Evolutionary conservation across 2,888 invertebrate species (phyloP).

Genomic region (Ectemnius lituratus): DNA sequence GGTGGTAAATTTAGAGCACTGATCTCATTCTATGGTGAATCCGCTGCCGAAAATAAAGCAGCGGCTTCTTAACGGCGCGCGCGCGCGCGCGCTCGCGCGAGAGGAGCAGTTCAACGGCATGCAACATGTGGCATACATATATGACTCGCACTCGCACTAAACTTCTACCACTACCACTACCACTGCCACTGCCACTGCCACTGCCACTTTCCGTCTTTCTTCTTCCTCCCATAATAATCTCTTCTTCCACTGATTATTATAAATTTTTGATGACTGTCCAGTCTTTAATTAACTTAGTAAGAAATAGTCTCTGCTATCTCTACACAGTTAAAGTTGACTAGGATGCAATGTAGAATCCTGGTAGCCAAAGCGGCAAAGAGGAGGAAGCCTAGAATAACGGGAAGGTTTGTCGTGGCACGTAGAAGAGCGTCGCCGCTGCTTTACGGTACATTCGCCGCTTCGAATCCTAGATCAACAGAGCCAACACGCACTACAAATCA

Average conservation of each 20-base stretch:
- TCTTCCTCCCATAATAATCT: too few relatives aligned
- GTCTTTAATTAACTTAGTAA: background rate
- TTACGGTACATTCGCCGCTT: constrained; percentile 10
- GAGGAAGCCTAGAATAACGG: background rate
- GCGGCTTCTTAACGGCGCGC: constrained; percentile 45
- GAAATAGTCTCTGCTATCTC: background rate
- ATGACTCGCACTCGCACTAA: background rate
- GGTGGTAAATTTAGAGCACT: constrained; percentile 71
- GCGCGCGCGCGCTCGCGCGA: constrained; percentile 26
- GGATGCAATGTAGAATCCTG: background rate
- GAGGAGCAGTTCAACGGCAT: constrained; percentile 9
- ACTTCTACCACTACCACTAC: too few relatives aligned
- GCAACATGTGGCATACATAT: constrained; percentile 22
- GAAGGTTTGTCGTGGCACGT: constrained; percentile 24
- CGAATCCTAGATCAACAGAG: background rate
- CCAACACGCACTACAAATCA: too few relatives aligned
- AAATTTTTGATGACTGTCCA: too few relatives aligned
- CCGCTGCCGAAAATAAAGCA: constrained; percentile 66
- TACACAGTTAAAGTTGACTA: background rate
- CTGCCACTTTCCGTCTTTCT: too few relatives aligned
- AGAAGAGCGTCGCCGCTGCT: constrained; percentile 13
- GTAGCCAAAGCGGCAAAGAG: background rate
- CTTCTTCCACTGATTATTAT: too few relatives aligned
- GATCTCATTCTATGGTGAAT: constrained; percentile 72
- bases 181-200: too few relatives aligned